Base-by-base conservation (phyloP, 1,140 invertebrate genomes). In the Drosophila sp. region DNA sequence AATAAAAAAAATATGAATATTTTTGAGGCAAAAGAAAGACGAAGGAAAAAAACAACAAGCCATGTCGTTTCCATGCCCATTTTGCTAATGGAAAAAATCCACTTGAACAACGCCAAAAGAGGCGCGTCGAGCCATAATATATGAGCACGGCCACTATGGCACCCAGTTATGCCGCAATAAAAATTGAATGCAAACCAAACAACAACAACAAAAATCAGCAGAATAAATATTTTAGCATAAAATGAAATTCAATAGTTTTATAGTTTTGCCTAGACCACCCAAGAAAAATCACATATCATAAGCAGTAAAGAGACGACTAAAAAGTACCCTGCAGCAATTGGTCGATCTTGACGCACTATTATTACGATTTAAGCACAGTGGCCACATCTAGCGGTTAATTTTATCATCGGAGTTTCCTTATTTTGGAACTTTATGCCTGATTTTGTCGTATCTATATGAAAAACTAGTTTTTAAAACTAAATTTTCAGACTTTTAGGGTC, bases 151-250 rank as follows among this genome's bases (percentile, higher is more conserved):
- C 35, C 8, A 38, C 2, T 8, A 38, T 11, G 44, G 60, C 56
- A 81, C 56, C 79, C 75, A 87, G 76, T 83, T 85, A 58, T 87
- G 83, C 83, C 79, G 63, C 79, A 66, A 85, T 85, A 87, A 83
- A 86, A 83, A 79, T 56, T 66, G 64, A 72, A 83, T 79, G 65
- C 61, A 69, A 87, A 83, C 44, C 44, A 50, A 50, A 50, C 44
- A 50, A 27, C 23, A 50, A 85, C 76, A 79, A 30, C 35, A 56
- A 38, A 68, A 57, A 32, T 50, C 7, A 23, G 11, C 23, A 56
- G 40, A 41, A 76, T 50, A 60, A 27, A 66, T 72, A 69, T 71
- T 79, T 81, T 80, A 69, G 72, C 76, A 83, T 79, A 86, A 86
- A 86, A 79, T 73, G 75, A 87, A 86, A 87, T 70, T 73, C 75